Conservation (phyloP, 2,888 invertebrate genomes). For the Neocrepidodera transversa region DNA sequence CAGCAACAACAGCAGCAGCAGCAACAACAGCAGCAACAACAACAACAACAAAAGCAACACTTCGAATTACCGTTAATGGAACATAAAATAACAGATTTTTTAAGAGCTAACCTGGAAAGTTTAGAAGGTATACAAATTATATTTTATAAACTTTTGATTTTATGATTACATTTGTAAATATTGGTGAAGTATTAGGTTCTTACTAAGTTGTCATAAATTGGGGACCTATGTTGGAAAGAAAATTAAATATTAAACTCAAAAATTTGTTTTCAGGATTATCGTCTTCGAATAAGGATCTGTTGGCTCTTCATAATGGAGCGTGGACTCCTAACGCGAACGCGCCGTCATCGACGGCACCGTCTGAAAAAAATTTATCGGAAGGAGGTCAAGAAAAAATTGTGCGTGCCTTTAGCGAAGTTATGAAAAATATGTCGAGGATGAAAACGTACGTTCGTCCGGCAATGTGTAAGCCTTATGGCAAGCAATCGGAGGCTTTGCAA, state of each 20-base stretch:
- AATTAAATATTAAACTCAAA: no score
- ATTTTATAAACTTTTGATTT: no score
- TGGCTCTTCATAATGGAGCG: slow-evolving; percentile 73
- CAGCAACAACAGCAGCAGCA: slow-evolving; percentile 54
- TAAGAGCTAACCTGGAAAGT: slow-evolving; percentile 75
- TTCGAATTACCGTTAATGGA: slow-evolving; percentile 62
- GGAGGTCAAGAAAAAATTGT: slow-evolving; percentile 86
- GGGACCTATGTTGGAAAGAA: no score
- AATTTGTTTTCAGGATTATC: slow-evolving; percentile 49
- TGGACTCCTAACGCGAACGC: slow-evolving; percentile 60
- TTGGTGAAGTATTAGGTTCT: no score
- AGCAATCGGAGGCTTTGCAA: slow-evolving; percentile 87
- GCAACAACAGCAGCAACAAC: slow-evolving; percentile 54
- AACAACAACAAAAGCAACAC: slow-evolving; percentile 55
- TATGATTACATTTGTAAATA: no score
- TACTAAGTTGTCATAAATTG: no score
- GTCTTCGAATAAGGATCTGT: slow-evolving; percentile 67
- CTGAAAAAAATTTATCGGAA: slow-evolving; percentile 57
- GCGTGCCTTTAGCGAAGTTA: slow-evolving; percentile 83
- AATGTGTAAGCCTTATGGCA: slow-evolving; percentile 91
- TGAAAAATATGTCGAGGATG: slow-evolving; percentile 89
- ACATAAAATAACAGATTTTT: slow-evolving; percentile 75
- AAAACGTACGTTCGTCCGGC: slow-evolving; percentile 86
- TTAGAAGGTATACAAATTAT: slow-evolving; percentile 64
- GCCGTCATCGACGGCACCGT: slow-evolving; percentile 30